Percentiles rank a stretch among this genome's conserved stretches.
phyloP scores from a whole-genome alignment of 2,113 vertebrate genomes.

The Dasyornis broadbenti region DNA sequence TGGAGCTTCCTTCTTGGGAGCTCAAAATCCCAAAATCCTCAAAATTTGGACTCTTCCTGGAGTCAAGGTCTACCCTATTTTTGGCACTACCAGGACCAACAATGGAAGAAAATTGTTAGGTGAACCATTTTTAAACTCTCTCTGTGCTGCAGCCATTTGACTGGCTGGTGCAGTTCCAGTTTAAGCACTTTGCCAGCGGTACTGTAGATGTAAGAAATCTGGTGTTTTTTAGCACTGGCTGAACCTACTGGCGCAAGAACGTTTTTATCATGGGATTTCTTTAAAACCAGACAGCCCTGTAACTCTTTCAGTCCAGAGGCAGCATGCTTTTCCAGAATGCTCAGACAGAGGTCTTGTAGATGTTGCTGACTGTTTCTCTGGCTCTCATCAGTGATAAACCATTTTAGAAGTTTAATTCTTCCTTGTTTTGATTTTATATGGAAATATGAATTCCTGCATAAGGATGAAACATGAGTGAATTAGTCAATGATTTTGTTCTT shows the following conservation, averaged over 20 bases:
- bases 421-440: background rate
- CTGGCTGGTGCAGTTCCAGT: background rate
- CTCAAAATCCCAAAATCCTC: no score
- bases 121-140: background rate
- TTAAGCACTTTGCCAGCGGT: background rate
- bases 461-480: background rate
- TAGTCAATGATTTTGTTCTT: background rate
- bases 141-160: background rate
- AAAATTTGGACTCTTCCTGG: no score
- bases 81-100: background rate
- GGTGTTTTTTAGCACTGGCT: background rate
- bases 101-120: background rate
- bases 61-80: background rate
- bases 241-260: background rate
- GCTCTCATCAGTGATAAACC: background rate
- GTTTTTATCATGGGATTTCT: background rate
- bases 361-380: background rate
- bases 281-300: background rate
- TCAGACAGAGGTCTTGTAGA: background rate
- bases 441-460: background rate
- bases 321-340: background rate
- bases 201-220: background rate
- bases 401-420: background rate
- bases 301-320: background rate
- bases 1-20: background rate